Conservation (phyloP, 2,797 vertebrate species). For the Nyctibius grandis region DNA sequence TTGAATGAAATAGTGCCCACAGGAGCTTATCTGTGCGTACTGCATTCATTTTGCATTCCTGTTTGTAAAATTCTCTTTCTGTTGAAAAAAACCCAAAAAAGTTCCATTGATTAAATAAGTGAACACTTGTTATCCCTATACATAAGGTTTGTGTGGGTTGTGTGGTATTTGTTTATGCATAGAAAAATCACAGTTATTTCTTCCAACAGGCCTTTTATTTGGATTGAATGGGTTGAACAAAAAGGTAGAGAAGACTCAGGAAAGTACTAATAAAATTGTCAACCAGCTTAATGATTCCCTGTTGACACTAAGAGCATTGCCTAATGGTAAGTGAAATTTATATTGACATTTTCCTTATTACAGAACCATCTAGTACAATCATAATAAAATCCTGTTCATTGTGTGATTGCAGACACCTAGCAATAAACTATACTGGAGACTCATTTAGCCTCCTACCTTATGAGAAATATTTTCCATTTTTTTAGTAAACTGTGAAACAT, state of each 20-base stretch:
- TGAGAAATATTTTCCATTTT: not conserved
- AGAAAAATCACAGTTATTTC: not conserved
- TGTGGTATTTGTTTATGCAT: not conserved
- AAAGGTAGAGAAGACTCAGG: slow-evolving; percentile 68
- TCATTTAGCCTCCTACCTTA: not conserved
- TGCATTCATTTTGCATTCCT: not conserved
- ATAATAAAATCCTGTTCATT: not conserved
- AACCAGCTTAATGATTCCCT: slow-evolving; percentile 74
- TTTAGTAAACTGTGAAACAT: not conserved
- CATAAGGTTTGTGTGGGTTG: not conserved
- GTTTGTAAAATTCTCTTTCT: not conserved
- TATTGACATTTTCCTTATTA: not conserved
- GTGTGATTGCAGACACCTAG: not conserved
- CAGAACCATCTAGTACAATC: not conserved
- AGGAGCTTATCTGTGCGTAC: not conserved
- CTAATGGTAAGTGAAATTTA: slow-evolving; percentile 75
- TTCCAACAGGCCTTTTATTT: slow-evolving; percentile 71
- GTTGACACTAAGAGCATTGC: slow-evolving; percentile 68
- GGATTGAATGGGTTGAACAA: slow-evolving; percentile 72
- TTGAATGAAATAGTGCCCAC: not conserved
- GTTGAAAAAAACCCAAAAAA: not conserved
- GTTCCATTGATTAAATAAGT: not conserved
- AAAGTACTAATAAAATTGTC: slow-evolving; percentile 66
- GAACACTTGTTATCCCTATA: not conserved
- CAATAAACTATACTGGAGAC: not conserved